Conservation (phyloP, 2,797 vertebrate genomes). For the Corythornis leucogaster region DNA sequence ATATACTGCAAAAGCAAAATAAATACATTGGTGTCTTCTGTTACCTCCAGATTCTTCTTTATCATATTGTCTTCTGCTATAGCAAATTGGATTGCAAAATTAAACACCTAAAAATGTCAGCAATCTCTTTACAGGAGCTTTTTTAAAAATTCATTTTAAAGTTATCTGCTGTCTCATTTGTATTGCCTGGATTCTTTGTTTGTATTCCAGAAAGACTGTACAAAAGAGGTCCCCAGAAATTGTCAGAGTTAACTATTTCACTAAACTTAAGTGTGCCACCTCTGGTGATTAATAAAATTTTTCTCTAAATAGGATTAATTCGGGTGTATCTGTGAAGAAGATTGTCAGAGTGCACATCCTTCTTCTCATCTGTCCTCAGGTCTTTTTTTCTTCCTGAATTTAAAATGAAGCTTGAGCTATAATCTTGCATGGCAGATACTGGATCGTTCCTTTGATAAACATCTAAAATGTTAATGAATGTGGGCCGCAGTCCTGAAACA, state of each 20-base stretch:
- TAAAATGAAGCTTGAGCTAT: slow-evolving; percentile 80
- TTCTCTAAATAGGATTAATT: slow-evolving; percentile 82
- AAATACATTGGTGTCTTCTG: neutral
- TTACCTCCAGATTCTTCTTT: neutral
- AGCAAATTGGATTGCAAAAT: neutral
- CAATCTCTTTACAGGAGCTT: neutral
- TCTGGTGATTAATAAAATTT: slow-evolving; percentile 80
- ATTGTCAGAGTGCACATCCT: slow-evolving; percentile 69
- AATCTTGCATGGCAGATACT: slow-evolving; percentile 80
- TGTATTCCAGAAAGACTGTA: slow-evolving; percentile 33
- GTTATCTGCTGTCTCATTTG: neutral
- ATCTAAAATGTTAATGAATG: slow-evolving; percentile 85
- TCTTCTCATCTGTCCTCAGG: slow-evolving; percentile 72
- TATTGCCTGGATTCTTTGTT: neutral
- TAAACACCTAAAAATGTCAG: neutral
- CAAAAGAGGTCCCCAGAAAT: slow-evolving; percentile 44
- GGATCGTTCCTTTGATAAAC: slow-evolving; percentile 83
- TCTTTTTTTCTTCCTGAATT: slow-evolving; percentile 77
- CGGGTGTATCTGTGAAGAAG: slow-evolving; percentile 72
- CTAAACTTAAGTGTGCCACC: slow-evolving; percentile 70
- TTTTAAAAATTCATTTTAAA: neutral
- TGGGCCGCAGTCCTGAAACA: slow-evolving; percentile 71
- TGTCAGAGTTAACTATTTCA: slow-evolving; percentile 65
- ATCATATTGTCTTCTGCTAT: neutral
- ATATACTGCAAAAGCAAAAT: neutral